Conservation (phyloP, 2,888 invertebrate genomes). For the Entomobrya multifasciata region DNA sequence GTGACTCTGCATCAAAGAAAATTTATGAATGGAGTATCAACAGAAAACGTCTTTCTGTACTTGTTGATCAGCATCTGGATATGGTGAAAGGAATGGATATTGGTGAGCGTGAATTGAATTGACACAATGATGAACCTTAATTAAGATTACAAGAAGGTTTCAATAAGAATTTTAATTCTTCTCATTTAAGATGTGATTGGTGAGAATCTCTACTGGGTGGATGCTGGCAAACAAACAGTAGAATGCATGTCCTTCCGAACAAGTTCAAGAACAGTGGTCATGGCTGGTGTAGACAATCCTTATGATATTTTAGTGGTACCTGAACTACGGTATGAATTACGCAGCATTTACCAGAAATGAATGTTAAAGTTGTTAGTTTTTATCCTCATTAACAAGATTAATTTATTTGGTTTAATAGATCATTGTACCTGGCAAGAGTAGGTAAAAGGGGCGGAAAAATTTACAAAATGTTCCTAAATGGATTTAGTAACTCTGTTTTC, state of each 20-base stretch:
- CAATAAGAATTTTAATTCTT: background rate
- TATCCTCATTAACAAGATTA: too few species aligned
- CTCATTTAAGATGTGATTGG: slow-evolving; percentile 85
- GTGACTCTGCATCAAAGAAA: slow-evolving; percentile 82
- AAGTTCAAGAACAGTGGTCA: slow-evolving; percentile 84
- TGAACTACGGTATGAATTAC: slow-evolving; percentile 86
- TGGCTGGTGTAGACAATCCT: slow-evolving; percentile 84
- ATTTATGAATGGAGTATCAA: slow-evolving; percentile 82
- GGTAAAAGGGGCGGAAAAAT: slow-evolving; percentile 81
- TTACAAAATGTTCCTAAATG: slow-evolving; percentile 87
- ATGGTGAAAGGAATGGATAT: slow-evolving; percentile 84
- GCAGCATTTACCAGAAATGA: too few species aligned
- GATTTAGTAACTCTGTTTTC: slow-evolving; percentile 83
- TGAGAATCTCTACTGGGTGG: slow-evolving; percentile 88
- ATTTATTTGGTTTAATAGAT: slow-evolving; percentile 81
- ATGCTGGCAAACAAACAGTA: slow-evolving; percentile 85
- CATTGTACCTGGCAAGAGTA: slow-evolving; percentile 85
- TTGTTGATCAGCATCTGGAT: slow-evolving; percentile 82
- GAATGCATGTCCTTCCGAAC: slow-evolving; percentile 86
- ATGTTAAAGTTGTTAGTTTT: too few species aligned
- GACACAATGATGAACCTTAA: too few species aligned
- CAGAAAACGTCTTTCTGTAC: slow-evolving; percentile 75
- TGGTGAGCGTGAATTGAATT: slow-evolving; percentile 81
- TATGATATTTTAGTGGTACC: slow-evolving; percentile 87
- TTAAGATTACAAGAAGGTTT: background rate